Evolutionary conservation across 1,140 invertebrate genomes (phyloP), one percentile per base, ranked within the genome.

Genomic region (Dryas iulia): DNA sequence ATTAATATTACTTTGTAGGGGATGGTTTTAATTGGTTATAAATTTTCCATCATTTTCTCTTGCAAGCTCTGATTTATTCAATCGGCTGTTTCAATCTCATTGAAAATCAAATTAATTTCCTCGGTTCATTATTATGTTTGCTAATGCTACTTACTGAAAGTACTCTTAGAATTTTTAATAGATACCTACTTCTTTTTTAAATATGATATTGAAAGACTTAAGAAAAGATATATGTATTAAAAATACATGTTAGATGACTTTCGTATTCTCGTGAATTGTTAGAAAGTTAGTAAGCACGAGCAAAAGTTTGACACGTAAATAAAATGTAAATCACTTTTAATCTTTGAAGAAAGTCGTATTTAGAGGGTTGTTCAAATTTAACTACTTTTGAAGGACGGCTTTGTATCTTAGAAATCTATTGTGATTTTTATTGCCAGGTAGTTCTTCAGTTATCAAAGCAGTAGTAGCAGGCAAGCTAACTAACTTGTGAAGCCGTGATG

Each of bases 351-450:
- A 71, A 73, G 69, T 77, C 56, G 67, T 69, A 66, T 71, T 74
- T 77, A 76, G 78, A 76, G 73, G 77, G 81, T 81, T 86, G 81
- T 84, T 79, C 81, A 82, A 88, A 79, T 82, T 87, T 85, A 83
- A 86, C 81, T 77, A 72, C 73, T 69, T 76, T 25, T 18, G 57
- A 66, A 35, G 54, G 23, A 10, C 24, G 65, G 58, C 65, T 60
- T 62, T 62, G 59, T 62, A 53, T 39, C 2, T 31, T 52, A 21
- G 72, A 39, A 66, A 71, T 67, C n/a, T n/a, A n/a, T n/a, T 47
- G 74, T 71, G 73, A 71, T 71, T 77, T 81, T 85, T 82, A 87
- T 81, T 61, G 70, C 66, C 56, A 24, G 64, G 67, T 67, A 73
- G 79, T 79, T 81, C 79, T 79, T 76, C 28, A 24, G 71, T 56